Evolutionary conservation across 2,888 invertebrate species (phyloP).

Genomic region (Rhogogaster chlorosoma): DNA sequence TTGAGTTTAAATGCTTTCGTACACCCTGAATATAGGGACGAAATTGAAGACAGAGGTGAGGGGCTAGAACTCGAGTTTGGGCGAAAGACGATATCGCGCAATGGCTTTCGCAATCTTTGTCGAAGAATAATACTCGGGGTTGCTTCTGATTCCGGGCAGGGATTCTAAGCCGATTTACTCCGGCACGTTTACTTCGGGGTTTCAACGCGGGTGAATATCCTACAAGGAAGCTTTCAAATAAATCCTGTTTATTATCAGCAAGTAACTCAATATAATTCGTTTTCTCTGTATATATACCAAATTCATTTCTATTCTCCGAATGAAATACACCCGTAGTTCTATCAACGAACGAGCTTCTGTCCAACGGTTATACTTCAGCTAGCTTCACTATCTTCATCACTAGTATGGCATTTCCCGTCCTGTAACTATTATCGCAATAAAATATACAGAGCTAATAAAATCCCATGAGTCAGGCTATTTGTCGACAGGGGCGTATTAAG

Average conservation of each 20-base stretch:
- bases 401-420: neutral
- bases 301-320: slow-evolving; percentile 8
- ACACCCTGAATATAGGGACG: neutral
- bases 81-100: slow-evolving; percentile 4
- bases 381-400: neutral
- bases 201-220: slow-evolving; percentile 14
- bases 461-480: slow-evolving; percentile 70
- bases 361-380: slow-evolving; percentile 13
- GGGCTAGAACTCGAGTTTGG: neutral
- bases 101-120: slow-evolving; percentile 8
- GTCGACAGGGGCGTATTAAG: slow-evolving; percentile 65
- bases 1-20: neutral
- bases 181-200: slow-evolving; percentile 16
- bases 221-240: slow-evolving; percentile 26
- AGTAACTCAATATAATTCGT: slow-evolving; percentile 35
- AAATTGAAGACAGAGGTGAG: neutral
- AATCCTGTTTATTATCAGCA: slow-evolving; percentile 41
- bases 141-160: neutral
- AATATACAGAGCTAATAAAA: slow-evolving; percentile 69
- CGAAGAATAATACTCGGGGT: slow-evolving; percentile 37
- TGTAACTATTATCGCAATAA: slow-evolving; percentile 65
- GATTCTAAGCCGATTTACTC: slow-evolving; percentile 42
- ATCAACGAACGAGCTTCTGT: neutral
- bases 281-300: neutral
- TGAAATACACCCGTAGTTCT: neutral